Conservation (phyloP, 2,888 invertebrate genomes). For the Pteria penguin region DNA sequence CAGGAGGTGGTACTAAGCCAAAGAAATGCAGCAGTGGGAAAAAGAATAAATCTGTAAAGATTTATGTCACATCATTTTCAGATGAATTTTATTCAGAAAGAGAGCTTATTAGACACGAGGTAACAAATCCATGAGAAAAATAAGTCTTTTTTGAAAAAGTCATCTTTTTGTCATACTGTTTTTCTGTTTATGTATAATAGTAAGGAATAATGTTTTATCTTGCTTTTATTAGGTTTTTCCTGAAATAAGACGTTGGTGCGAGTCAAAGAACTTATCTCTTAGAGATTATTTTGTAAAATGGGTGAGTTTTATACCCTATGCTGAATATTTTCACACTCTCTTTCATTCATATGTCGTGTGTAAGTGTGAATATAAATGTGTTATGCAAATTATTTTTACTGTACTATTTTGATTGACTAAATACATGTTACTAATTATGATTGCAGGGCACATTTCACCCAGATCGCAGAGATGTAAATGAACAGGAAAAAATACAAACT, state of each 20-base stretch:
- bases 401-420: too few relatives aligned
- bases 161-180: not conserved
- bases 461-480: constrained; percentile 65
- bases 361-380: too few relatives aligned
- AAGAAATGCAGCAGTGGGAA: constrained; percentile 26
- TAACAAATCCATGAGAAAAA: too few relatives aligned
- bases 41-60: constrained; percentile 58
- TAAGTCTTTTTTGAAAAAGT: not conserved
- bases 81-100: constrained; percentile 75
- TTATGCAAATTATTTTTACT: too few relatives aligned
- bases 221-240: constrained; percentile 65
- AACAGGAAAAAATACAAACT: constrained; percentile 70
- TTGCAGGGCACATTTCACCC: constrained; percentile 71
- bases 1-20: constrained; percentile 48
- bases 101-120: constrained; percentile 70
- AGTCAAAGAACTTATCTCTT: constrained; percentile 63
- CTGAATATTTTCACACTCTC: too few relatives aligned
- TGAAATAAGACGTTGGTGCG: constrained; percentile 69
- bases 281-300: constrained; percentile 71
- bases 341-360: too few relatives aligned
- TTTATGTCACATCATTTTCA: constrained; percentile 70
- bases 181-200: not conserved
- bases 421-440: too few relatives aligned
- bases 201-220: not conserved
- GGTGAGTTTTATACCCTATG: too few relatives aligned